phyloP scores from a whole-genome alignment of 2,113 vertebrate genomes.

The Cyanoderma ruficeps region DNA sequence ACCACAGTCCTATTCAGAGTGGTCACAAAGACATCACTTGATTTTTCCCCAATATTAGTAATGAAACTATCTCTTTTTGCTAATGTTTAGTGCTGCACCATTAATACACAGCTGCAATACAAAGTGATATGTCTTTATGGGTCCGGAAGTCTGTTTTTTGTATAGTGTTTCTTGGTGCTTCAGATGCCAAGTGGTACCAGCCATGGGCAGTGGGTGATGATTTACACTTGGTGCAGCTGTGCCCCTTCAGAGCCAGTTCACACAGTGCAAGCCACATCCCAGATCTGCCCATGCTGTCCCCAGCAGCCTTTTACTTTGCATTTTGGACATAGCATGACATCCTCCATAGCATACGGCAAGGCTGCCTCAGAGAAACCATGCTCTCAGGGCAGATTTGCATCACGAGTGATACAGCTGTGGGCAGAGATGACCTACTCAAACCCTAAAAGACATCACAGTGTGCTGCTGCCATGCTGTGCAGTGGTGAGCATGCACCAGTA shows the following conservation, averaged over 20 bases:
- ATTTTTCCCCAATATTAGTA: conserved; percentile 45
- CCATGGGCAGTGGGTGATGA: not conserved
- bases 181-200: not conserved
- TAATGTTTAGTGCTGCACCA: not conserved
- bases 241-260: not conserved
- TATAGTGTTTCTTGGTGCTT: not conserved
- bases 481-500: fast-evolving
- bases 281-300: not conserved
- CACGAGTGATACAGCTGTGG: not conserved
- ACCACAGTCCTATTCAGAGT: conserved; percentile 20
- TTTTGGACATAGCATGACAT: not conserved
- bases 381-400: not conserved
- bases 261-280: not conserved
- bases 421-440: not conserved
- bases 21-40: conserved; percentile 57
- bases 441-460: not conserved
- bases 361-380: not conserved
- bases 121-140: not conserved
- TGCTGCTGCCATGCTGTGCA: not conserved
- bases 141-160: not conserved
- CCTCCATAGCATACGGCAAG: not conserved
- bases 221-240: not conserved
- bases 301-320: not conserved
- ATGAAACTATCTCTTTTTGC: conserved; percentile 47
- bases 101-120: not conserved